Evolutionary conservation across 2,888 invertebrate species (phyloP), one percentile per base, ranked within the genome.

Genomic region (Drosophila koepferae): DNA sequence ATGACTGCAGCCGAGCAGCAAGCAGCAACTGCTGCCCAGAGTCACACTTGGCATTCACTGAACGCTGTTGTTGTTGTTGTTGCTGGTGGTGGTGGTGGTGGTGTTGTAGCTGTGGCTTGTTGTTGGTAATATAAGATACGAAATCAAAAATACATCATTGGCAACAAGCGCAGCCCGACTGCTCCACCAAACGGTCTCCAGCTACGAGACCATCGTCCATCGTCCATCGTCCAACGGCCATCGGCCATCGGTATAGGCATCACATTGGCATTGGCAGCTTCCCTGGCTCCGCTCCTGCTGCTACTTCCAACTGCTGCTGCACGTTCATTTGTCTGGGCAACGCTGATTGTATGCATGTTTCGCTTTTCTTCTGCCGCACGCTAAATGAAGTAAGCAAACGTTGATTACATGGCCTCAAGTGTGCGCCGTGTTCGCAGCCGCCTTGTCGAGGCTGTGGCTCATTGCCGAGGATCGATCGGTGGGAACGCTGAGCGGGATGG

Each of bases 121-220:
- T 87, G 86, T 87, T 87, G 89, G 89, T 87, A 87, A 87, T 87
- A 89, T 89, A 89, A 88, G 89, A 88, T 88, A 89, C 89, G 88
- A 89, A 89, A 88, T 88, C 89, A 89, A 89, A 88, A 88, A 88
- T 88, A 82, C 91, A 90, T 90, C 86, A 90, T 90, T 90, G 90
- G 82, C 82, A 89, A 90, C 91, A 91, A 89, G 88, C 80, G 77
- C 71, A 78, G 69, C 56, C 71, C 61, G 69, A 64, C 65, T 70
- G 69, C 79, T 66, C 70, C 59, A 82, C 56, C 69, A 66, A 59
- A 69, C 34, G 66, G 67, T 67, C 76, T 55, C 56, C 59, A 75
- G 58, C 71, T 74, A 63, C 54, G 61, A 60, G 51, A 51, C 66
- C 62, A 55, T 28, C 28, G 53, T 20, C 53, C 53, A 36, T 14